Conservation (phyloP, 2,888 invertebrate species). For the Athetis lepigone region DNA sequence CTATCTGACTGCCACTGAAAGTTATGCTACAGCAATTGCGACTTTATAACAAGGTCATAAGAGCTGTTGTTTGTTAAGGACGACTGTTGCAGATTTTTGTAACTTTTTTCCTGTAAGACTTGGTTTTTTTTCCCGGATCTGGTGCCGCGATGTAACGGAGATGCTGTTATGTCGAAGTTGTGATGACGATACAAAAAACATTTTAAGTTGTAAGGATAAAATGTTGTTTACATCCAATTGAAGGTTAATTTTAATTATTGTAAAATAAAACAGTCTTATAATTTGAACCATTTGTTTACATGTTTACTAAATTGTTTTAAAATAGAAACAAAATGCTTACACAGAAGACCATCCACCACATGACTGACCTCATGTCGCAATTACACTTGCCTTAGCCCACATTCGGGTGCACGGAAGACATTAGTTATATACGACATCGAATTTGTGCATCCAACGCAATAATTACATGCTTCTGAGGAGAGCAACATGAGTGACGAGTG, state of each 20-base stretch:
- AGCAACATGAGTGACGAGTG: too few relatives aligned
- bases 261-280: too few relatives aligned
- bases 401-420: too few relatives aligned
- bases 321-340: too few relatives aligned
- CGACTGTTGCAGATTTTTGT: constrained; percentile 15
- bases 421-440: too few relatives aligned
- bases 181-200: not conserved
- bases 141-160: constrained; percentile 26
- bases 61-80: not conserved
- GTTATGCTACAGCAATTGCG: constrained; percentile 15
- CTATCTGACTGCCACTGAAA: constrained; percentile 8
- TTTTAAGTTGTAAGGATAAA: not conserved
- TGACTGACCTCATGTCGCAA: too few relatives aligned
- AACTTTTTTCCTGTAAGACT: constrained; percentile 46
- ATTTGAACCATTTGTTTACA: too few relatives aligned
- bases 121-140: constrained; percentile 25
- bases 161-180: not conserved
- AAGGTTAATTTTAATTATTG: too few relatives aligned
- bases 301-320: not conserved
- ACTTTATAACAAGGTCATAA: constrained; percentile 36
- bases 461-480: too few relatives aligned
- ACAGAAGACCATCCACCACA: too few relatives aligned
- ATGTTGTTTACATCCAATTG: not conserved
- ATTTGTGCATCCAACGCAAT: too few relatives aligned
- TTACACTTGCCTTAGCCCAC: too few relatives aligned